phyloP scores from a whole-genome alignment of 53 echinoderm and acorn worm genomes.

The Luidia sarsii region DNA sequence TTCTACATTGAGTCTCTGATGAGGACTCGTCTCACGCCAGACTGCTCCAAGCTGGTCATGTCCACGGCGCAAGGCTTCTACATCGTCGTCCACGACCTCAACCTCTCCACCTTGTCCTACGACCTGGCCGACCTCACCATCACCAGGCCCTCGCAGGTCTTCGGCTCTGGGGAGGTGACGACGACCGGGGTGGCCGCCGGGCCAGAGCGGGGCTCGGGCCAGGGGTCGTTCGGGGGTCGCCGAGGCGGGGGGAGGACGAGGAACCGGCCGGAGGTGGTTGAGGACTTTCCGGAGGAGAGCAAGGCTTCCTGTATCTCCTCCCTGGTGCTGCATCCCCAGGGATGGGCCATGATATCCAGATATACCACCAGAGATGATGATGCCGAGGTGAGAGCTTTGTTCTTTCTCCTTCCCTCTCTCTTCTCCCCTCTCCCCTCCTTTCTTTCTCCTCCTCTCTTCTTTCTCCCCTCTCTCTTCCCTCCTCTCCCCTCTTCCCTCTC shows the following conservation, averaged over 20 bases:
- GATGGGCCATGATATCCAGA: slow-evolving; percentile 96
- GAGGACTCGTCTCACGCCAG: slow-evolving; percentile 90
- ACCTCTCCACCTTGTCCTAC: slow-evolving; percentile 71
- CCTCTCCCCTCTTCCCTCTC: no score
- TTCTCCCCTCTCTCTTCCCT: no score
- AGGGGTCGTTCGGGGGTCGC: background rate
- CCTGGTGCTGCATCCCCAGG: slow-evolving; percentile 89
- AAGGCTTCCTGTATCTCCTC: slow-evolving; percentile 91
- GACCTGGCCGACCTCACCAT: slow-evolving; percentile 76
- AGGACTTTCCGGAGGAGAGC: slow-evolving; percentile 84
- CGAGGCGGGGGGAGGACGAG: slow-evolving; percentile 50
- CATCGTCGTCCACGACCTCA: slow-evolving; percentile 91
- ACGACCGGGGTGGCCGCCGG: no score
- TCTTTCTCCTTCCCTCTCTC: no score
- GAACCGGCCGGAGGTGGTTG: slow-evolving; percentile 87
- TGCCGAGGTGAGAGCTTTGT: slow-evolving; percentile 75
- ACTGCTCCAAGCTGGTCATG: slow-evolving; percentile 87
- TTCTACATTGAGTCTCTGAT: slow-evolving; percentile 83
- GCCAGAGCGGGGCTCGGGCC: no score
- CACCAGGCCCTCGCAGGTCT: slow-evolving; percentile 56
- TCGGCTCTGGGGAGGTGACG: slow-evolving; percentile 43
- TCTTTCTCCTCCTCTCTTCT: no score
- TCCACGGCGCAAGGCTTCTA: slow-evolving; percentile 85
- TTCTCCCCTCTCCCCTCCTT: background rate
- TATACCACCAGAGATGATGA: slow-evolving; percentile 86